Conservation (phyloP, 2,888 invertebrate species). For the Chloroclysta siterata region DNA sequence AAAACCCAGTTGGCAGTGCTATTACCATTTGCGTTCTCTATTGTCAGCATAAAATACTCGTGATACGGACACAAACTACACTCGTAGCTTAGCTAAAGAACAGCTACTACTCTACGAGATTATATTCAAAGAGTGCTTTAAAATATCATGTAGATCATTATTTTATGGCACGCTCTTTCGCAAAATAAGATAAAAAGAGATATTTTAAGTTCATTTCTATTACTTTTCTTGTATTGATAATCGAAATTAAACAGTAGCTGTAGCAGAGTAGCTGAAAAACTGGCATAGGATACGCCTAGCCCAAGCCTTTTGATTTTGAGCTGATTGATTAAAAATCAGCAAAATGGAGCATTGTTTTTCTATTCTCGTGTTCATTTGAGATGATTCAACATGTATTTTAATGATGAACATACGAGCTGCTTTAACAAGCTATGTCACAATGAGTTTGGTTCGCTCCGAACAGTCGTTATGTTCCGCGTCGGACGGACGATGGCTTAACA, state of each 20-base stretch:
- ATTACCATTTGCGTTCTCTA: conserved; percentile 41
- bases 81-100: conserved; percentile 15
- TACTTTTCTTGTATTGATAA: no score
- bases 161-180: background rate
- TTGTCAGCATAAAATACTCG: conserved; percentile 42
- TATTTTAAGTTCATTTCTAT: no score
- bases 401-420: conserved; percentile 25
- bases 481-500: conserved; percentile 48
- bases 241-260: no score
- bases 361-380: background rate
- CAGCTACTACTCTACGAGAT: conserved; percentile 11
- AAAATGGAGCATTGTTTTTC: no score
- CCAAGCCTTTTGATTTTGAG: no score
- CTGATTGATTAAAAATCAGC: no score
- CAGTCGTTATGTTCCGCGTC: conserved; percentile 47
- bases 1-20: conserved; percentile 41
- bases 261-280: no score
- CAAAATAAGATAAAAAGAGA: no score
- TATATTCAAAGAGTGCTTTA: background rate
- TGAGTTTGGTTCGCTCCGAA: conserved; percentile 37
- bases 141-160: background rate
- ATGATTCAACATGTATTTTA: conserved; percentile 1
- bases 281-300: no score
- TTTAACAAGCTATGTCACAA: conserved; percentile 14
- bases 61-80: conserved; percentile 40